Evolutionary conservation across 1,140 invertebrate species (phyloP).

Genomic region (Cecropterus lyciades): DNA sequence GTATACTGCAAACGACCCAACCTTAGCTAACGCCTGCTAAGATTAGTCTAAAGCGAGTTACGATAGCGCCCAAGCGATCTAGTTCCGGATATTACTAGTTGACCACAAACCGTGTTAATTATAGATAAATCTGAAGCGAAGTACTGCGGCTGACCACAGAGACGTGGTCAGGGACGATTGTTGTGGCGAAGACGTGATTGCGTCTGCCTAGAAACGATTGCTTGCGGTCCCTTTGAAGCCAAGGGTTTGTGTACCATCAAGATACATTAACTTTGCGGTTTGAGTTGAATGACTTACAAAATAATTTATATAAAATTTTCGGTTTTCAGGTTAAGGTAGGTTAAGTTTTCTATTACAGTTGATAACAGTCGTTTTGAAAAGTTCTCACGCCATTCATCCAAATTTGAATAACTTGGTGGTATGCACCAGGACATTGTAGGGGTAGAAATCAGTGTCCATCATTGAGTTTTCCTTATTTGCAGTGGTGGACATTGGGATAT

Average conservation of each 20-base stretch:
- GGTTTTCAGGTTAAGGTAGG: too few relatives aligned
- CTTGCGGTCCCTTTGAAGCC: slow-evolving; percentile 43
- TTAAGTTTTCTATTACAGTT: too few relatives aligned
- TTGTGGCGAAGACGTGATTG: slow-evolving; percentile 7
- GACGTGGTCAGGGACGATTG: slow-evolving; percentile 21
- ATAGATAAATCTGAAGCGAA: slow-evolving; percentile 43
- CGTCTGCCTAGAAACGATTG: slow-evolving; percentile 34
- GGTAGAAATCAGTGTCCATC: too few relatives aligned
- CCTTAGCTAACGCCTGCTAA: background rate
- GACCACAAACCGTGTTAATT: slow-evolving; percentile 49
- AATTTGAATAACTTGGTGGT: too few relatives aligned
- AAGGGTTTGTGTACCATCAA: slow-evolving; percentile 25
- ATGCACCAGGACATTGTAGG: too few relatives aligned
- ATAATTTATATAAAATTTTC: too few relatives aligned
- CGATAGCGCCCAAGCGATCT: slow-evolving; percentile 25
- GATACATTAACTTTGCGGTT: slow-evolving; percentile 41
- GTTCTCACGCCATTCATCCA: too few relatives aligned
- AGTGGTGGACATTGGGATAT: too few relatives aligned
- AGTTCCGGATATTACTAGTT: slow-evolving; percentile 42
- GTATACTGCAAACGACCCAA: too few relatives aligned
- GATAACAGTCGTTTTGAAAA: too few relatives aligned
- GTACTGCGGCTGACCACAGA: slow-evolving; percentile 40
- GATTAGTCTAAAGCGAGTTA: slow-evolving; percentile 30
- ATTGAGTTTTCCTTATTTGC: too few relatives aligned
- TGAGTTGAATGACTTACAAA: too few relatives aligned